Percentiles rank a stretch among this genome's conserved stretches.
Evolutionary conservation across 1,140 invertebrate genomes (phyloP).

Genomic region (Phymorhynchus buccinoides): DNA sequence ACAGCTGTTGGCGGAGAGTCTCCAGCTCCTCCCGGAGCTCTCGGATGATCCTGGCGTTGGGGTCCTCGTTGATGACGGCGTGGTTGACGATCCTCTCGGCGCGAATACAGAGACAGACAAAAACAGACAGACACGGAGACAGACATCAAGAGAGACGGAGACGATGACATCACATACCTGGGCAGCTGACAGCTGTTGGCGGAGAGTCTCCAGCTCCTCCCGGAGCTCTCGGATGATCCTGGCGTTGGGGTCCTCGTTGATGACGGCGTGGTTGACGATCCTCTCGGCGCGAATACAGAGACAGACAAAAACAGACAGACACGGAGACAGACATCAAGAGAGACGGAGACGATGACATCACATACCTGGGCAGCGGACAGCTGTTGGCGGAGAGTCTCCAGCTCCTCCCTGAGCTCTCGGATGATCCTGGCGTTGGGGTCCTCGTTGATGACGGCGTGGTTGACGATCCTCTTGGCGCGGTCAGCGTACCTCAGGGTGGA

Average conservation of each 20-base stretch:
- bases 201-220: constrained; percentile 94
- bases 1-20: constrained; percentile 85
- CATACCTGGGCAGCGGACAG: constrained; percentile 77
- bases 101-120: too few species aligned
- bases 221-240: constrained; percentile 93
- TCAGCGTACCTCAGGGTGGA: constrained; percentile 89
- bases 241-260: constrained; percentile 85
- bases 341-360: too few species aligned
- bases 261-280: constrained; percentile 98
- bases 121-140: too few species aligned
- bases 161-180: constrained; percentile 78
- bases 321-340: too few species aligned
- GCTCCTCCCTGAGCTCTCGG: constrained; percentile 94
- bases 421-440: constrained; percentile 82
- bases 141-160: too few species aligned
- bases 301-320: too few species aligned
- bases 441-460: constrained; percentile 98
- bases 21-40: constrained; percentile 97
- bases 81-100: constrained; percentile 99
- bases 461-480: constrained; percentile 97
- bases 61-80: constrained; percentile 94
- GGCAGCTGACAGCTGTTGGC: constrained; percentile 81
- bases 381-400: constrained; percentile 90
- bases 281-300: constrained; percentile 84
- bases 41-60: constrained; percentile 84